Base-by-base conservation (phyloP, 1,140 invertebrate species). In the Diorhabda carinulata region DNA sequence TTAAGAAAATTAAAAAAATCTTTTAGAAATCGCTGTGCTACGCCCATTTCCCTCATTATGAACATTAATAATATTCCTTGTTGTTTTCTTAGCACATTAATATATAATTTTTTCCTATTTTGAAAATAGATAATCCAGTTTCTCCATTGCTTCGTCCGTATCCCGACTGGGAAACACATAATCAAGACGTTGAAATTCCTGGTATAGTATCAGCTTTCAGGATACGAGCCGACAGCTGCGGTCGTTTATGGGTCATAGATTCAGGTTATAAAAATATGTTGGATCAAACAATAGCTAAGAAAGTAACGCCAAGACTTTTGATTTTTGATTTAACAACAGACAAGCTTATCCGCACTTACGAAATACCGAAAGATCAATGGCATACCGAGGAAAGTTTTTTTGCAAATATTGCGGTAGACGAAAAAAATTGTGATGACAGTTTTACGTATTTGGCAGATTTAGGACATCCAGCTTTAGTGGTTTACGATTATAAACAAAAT, bases 121-220 rank as follows among this genome's bases (percentile, higher is more conserved):
- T 25, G 25, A 25, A 25, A 25, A 25, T 25, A 92, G 90, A 89
- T 77, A 83, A 84, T 0, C 86, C 82, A 5, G 85, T 84, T 70
- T 90, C 89, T 57, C 91, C 91, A 2, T 84, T 84, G 25, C 74
- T 92, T 57, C 88, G 82, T 10, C 91, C 91, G 0, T 93, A 90
- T 74, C 91, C 91, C 3, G 90, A 86, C 62, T 92, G 90, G 90
- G 86, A 88, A 67, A 86, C 89, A 0, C 90, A 93, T 72, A 70
- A 71, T 57, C 52, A 70, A 4, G 59, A 70, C 3, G 70, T 70
- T 3, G 79, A 80, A 4, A 84, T 84, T 43, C 80, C 82, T 0
- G 89, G 91, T 75, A 86, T 92, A n/a, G 86, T 92, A 0, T 92
- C 90, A 1, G 88, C 90, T 0, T 92, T 91, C 78, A 82, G 91